Percentiles rank a stretch among this genome's conserved stretches.
Evolutionary conservation across 2,888 invertebrate genomes (phyloP).

Genomic region (Drosophila affinis): DNA sequence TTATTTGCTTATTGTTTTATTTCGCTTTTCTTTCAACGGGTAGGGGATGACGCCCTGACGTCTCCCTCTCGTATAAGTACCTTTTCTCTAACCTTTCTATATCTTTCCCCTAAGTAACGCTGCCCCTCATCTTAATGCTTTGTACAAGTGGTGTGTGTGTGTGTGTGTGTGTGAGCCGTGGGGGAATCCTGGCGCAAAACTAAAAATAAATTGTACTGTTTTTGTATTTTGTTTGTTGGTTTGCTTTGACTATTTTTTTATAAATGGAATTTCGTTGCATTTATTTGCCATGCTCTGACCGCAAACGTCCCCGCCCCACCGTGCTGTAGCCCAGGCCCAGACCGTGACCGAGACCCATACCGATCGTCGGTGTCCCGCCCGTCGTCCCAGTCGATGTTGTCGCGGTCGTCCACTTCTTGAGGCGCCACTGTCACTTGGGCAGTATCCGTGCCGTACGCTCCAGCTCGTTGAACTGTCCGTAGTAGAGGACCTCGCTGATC

Average conservation of each 20-base stretch:
- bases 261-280: constrained; percentile 62
- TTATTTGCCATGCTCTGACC: constrained; percentile 66
- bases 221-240: constrained; percentile 36
- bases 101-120: constrained; percentile 55
- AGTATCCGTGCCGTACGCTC: constrained; percentile 81
- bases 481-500: constrained; percentile 82
- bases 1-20: constrained; percentile 14
- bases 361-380: not conserved
- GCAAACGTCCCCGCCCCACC: constrained; percentile 31
- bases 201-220: constrained; percentile 72
- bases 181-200: constrained; percentile 45
- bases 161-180: constrained; percentile 8
- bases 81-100: not conserved
- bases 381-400: constrained; percentile 1
- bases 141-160: constrained; percentile 45
- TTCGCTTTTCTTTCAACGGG: constrained; percentile 12
- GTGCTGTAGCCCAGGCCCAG: constrained; percentile 28
- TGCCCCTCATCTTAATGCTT: constrained; percentile 51
- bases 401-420: constrained; percentile 51
- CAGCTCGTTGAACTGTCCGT: constrained; percentile 82
- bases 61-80: constrained; percentile 25
- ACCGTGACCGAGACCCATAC: constrained; percentile 23
- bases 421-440: constrained; percentile 81
- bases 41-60: not conserved
- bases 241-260: constrained; percentile 43